phyloP scores from a whole-genome alignment of 2,797 vertebrate species.

The Vespertilio murinus region DNA sequence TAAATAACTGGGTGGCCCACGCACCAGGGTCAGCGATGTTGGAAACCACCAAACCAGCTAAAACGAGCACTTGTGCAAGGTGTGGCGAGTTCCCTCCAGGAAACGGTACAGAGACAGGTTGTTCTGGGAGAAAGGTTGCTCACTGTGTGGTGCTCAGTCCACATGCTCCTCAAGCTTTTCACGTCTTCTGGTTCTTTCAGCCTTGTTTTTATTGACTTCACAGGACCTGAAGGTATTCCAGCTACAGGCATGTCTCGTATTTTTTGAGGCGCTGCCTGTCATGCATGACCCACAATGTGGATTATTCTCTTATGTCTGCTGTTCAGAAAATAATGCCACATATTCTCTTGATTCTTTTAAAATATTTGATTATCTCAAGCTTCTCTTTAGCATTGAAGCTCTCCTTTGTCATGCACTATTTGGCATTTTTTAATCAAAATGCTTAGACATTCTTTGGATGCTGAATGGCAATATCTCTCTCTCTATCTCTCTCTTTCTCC shows the following conservation, averaged over 20 bases:
- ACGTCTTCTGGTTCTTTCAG: not conserved
- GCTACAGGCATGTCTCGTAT: not conserved
- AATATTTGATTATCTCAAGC: not conserved
- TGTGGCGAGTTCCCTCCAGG: not conserved
- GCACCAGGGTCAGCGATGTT: not conserved
- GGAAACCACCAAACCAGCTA: not conserved
- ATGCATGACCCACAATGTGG: not conserved
- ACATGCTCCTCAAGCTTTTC: not conserved
- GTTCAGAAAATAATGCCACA: not conserved
- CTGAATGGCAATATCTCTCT: not conserved
- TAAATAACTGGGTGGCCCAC: not conserved
- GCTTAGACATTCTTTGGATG: not conserved
- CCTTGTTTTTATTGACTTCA: not conserved
- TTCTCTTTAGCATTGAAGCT: not conserved
- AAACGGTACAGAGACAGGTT: rapidly evolving
- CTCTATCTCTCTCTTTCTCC: no score
- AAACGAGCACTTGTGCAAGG: not conserved
- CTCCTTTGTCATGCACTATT: not conserved
- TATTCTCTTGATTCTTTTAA: not conserved
- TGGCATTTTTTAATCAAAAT: not conserved
- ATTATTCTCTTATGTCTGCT: not conserved
- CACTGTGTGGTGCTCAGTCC: not conserved
- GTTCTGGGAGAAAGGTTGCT: not conserved
- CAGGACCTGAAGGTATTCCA: not conserved
- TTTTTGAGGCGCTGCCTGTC: not conserved